Percentiles rank a stretch among this genome's conserved stretches.
These are phyloP conservation scores for Agrypnus murinus DNA, from an alignment of 2,888 invertebrate genomes.

Conservation along the genomic window DNA sequence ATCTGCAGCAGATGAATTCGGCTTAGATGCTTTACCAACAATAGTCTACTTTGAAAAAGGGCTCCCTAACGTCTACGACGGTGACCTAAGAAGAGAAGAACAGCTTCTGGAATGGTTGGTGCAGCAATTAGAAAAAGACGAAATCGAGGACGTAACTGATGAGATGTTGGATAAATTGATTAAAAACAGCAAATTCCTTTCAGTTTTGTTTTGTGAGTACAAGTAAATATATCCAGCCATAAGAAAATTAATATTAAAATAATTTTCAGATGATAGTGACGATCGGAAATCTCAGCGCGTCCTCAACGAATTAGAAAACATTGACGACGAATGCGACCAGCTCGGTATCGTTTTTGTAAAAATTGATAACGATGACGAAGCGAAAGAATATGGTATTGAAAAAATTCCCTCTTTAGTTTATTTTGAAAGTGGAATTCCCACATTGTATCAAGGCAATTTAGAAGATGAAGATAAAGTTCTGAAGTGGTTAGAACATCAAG, in stretches of 20 bases:
- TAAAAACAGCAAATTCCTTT: slow-evolving; percentile 90
- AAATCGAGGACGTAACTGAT: slow-evolving; percentile 96
- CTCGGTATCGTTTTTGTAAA: slow-evolving; percentile 94
- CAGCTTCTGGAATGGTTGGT: slow-evolving; percentile 92
- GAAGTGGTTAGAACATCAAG: slow-evolving; percentile 89
- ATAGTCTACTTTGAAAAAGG: slow-evolving; percentile 96
- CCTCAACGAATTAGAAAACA: slow-evolving; percentile 92
- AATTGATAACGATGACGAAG: slow-evolving; percentile 92
- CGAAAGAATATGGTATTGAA: slow-evolving; percentile 92
- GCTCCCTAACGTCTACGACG: slow-evolving; percentile 94
- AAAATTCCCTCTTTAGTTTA: slow-evolving; percentile 90
- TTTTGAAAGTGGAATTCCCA: slow-evolving; percentile 83
- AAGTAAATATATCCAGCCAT: slow-evolving; percentile 1
- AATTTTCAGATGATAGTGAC: slow-evolving; percentile 85
- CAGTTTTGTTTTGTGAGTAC: slow-evolving; percentile 91
- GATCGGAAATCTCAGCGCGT: slow-evolving; percentile 90
- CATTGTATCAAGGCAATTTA: slow-evolving; percentile 87
- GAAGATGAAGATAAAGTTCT: slow-evolving; percentile 93
- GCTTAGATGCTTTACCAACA: slow-evolving; percentile 86
- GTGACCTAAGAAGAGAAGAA: slow-evolving; percentile 91
- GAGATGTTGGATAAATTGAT: slow-evolving; percentile 94
- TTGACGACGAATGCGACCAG: slow-evolving; percentile 93
- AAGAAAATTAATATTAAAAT: neutral
- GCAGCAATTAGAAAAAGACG: slow-evolving; percentile 91
- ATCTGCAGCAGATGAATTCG: slow-evolving; percentile 88